Conservation (phyloP, 1,140 invertebrate genomes). For the Drosophila tsacasi region DNA sequence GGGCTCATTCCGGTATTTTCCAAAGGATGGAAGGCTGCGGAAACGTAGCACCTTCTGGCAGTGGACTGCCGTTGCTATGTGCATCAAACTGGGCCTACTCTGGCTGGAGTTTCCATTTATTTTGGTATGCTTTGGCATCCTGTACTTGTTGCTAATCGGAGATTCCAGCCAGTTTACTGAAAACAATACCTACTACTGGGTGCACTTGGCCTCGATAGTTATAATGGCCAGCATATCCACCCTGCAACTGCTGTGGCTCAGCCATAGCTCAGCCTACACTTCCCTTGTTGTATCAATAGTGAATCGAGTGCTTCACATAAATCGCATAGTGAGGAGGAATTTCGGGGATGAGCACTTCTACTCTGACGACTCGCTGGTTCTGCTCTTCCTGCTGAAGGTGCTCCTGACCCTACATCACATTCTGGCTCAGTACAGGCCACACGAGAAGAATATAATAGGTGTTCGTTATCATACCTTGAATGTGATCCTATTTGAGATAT, state of each 20-base stretch:
- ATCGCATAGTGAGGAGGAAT: neutral
- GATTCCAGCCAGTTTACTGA: slow-evolving; percentile 1
- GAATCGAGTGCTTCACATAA: slow-evolving; percentile 16
- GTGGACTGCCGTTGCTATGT: slow-evolving; percentile 4
- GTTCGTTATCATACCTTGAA: slow-evolving; percentile 27
- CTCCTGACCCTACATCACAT: slow-evolving; percentile 9
- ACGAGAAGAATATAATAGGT: neutral
- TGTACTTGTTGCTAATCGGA: neutral
- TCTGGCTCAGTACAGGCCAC: slow-evolving; percentile 23
- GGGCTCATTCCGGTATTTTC: slow-evolving; percentile 26
- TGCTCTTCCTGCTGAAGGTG: slow-evolving; percentile 21
- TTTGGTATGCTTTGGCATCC: no score
- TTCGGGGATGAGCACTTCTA: slow-evolving; percentile 1
- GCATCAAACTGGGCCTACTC: slow-evolving; percentile 1
- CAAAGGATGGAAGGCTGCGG: neutral
- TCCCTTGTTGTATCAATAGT: neutral
- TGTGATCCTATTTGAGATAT: slow-evolving; percentile 32
- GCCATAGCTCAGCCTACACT: slow-evolving; percentile 14
- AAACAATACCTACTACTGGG: slow-evolving; percentile 26
- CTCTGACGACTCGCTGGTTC: slow-evolving; percentile 11
- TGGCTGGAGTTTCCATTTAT: slow-evolving; percentile 16
- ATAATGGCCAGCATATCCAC: slow-evolving; percentile 12
- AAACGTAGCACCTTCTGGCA: slow-evolving; percentile 16
- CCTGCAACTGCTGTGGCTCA: neutral
- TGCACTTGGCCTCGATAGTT: neutral